Evolutionary conservation across 2,113 vertebrate genomes (phyloP).

Genomic region (human (Homo sapiens)): DNA sequence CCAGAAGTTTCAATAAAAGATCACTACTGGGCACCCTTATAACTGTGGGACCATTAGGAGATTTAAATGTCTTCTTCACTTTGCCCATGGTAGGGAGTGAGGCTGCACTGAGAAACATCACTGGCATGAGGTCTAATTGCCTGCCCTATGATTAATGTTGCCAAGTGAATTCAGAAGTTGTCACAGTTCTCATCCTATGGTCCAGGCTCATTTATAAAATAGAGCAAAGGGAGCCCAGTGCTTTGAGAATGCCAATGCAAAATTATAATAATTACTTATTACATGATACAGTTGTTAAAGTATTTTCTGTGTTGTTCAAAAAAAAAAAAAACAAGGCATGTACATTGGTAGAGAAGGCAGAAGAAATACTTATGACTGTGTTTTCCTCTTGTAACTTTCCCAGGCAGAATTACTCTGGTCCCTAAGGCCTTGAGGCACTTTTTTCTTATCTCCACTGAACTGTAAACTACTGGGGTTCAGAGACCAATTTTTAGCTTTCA

Average conservation of each 20-base stretch:
- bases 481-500: not conserved
- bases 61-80: not conserved
- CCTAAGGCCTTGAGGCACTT: not conserved
- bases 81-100: not conserved
- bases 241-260: constrained; percentile 32
- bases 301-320: constrained; percentile 24
- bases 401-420: not conserved
- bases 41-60: not conserved
- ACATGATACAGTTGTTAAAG: constrained; percentile 52
- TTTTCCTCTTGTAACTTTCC: constrained; percentile 44
- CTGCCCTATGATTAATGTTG: not conserved
- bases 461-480: not conserved
- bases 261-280: constrained; percentile 63
- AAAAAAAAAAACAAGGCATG: not conserved
- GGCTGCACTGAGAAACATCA: not conserved
- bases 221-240: constrained; percentile 37
- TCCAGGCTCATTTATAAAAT: constrained; percentile 49
- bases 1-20: not conserved
- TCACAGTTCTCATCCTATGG: constrained; percentile 3
- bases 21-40: not conserved
- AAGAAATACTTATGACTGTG: not conserved
- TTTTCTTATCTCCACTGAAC: not conserved
- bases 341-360: not conserved
- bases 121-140: not conserved
- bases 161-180: constrained; percentile 33